Evolutionary conservation across 2,888 invertebrate genomes (phyloP).

Genomic region (Ochropleura leucogaster): DNA sequence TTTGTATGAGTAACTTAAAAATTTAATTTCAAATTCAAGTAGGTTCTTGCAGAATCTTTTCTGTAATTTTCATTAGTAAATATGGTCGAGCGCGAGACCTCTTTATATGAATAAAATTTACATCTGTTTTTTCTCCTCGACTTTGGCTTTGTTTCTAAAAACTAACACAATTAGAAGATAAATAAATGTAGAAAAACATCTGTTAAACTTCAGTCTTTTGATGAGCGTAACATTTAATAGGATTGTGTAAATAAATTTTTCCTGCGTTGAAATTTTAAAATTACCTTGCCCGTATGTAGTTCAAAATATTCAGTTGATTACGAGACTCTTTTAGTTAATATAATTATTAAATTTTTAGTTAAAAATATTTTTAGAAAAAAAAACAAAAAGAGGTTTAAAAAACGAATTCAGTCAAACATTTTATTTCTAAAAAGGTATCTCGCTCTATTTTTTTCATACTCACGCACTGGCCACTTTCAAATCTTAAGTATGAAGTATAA

Average conservation of each 20-base stretch:
- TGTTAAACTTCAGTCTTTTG: conserved; percentile 18
- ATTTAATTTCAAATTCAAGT: conserved; percentile 62
- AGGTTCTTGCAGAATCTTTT: conserved; percentile 67
- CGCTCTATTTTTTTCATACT: neutral
- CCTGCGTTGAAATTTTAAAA: neutral
- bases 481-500: neutral
- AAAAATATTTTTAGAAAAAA: no score
- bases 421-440: neutral
- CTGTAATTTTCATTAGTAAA: conserved; percentile 76
- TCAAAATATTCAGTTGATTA: no score
- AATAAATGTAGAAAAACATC: conserved; percentile 42
- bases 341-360: no score
- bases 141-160: conserved; percentile 62
- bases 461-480: neutral
- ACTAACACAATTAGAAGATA: conserved; percentile 51
- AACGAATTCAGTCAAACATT: neutral
- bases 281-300: neutral
- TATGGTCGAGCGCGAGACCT: conserved; percentile 67
- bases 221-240: neutral
- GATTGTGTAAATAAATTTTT: neutral
- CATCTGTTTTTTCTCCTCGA: conserved; percentile 71
- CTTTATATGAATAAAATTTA: conserved; percentile 78
- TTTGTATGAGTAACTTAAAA: conserved; percentile 16
- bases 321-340: no score
- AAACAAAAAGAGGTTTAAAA: neutral